Evolutionary conservation across 1,140 invertebrate genomes (phyloP).

Genomic region (Steinernema khuongi): DNA sequence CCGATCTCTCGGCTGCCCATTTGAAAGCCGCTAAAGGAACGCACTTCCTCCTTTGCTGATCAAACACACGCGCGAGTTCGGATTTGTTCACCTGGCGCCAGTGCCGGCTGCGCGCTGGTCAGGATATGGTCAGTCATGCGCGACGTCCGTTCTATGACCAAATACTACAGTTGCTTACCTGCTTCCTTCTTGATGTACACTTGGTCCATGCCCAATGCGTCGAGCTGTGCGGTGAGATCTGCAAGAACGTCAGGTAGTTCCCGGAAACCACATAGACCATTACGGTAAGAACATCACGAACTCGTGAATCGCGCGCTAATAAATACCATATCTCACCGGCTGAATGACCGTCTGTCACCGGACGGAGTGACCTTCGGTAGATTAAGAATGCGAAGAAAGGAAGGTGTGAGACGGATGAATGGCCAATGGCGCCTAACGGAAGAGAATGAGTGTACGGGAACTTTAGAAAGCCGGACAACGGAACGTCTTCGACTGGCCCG

Average conservation of each 20-base stretch:
- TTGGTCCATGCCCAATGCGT: too few species aligned
- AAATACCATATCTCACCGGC: too few species aligned
- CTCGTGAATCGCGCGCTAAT: too few species aligned
- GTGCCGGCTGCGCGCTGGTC: neutral
- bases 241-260: too few species aligned
- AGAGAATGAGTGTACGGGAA: neutral
- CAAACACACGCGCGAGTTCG: neutral
- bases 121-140: neutral
- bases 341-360: too few species aligned
- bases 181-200: too few species aligned
- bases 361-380: constrained; percentile 4
- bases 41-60: neutral
- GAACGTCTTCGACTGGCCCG: constrained; percentile 5
- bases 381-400: neutral
- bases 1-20: too few species aligned
- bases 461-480: neutral
- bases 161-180: too few species aligned
- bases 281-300: too few species aligned
- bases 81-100: neutral
- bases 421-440: neutral
- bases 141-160: neutral
- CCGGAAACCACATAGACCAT: too few species aligned
- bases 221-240: too few species aligned
- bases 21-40: too few species aligned
- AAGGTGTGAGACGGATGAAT: neutral